These are phyloP conservation scores for Hypsopygia costalis DNA, from an alignment of 2,888 invertebrate genomes.

Conservation along the genomic window DNA sequence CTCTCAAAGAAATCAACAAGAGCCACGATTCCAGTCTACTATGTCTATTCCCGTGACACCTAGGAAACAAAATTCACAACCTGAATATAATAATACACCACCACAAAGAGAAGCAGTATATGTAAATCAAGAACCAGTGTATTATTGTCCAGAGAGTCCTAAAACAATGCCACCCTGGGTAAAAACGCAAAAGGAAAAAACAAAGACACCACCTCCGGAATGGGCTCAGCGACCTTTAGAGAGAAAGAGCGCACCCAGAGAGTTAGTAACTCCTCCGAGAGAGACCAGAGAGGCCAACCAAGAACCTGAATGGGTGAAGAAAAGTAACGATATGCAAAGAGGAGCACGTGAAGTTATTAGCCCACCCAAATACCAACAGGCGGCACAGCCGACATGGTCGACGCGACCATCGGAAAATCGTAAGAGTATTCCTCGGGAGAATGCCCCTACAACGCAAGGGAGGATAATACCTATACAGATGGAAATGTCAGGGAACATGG, in stretches of 20 bases:
- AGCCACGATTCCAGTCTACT: conserved; percentile 67
- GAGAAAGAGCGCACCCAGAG: conserved; percentile 56
- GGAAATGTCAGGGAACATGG: conserved; percentile 62
- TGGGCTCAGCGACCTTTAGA: conserved; percentile 70
- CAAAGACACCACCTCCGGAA: conserved; percentile 70
- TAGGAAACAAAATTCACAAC: conserved; percentile 51
- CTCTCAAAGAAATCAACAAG: conserved; percentile 34
- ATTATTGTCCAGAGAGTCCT: conserved; percentile 68
- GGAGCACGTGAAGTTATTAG: conserved; percentile 60
- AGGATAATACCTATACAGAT: conserved; percentile 85
- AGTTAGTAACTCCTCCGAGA: conserved; percentile 61
- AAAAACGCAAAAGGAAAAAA: conserved; percentile 70
- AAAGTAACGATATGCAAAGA: conserved; percentile 64
- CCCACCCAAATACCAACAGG: conserved; percentile 66
- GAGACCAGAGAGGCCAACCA: conserved; percentile 40
- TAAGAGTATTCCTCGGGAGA: conserved; percentile 64
- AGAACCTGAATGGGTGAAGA: conserved; percentile 72
- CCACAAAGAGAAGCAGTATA: conserved; percentile 67
- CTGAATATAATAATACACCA: conserved; percentile 47
- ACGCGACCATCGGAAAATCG: conserved; percentile 69
- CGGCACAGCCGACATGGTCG: conserved; percentile 67
- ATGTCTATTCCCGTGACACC: conserved; percentile 73
- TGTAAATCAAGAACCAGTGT: conserved; percentile 69
- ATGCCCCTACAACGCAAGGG: conserved; percentile 44
- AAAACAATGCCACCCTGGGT: conserved; percentile 71